phyloP scores from a whole-genome alignment of 2,888 invertebrate species.

The Cryptus viduatorius region DNA sequence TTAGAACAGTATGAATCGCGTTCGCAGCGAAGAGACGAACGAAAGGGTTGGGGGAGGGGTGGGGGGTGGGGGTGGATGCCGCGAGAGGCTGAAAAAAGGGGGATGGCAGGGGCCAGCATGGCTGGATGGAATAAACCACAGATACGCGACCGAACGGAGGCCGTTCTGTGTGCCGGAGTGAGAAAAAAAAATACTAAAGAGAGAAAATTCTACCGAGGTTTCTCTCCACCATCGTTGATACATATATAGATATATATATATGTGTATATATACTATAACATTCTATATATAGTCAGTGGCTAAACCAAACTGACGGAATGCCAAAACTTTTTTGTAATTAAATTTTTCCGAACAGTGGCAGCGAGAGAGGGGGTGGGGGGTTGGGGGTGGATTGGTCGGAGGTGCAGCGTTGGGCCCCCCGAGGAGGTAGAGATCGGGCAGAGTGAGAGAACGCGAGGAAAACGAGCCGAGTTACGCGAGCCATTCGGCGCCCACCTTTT shows the following conservation, averaged over 20 bases:
- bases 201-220: constrained; percentile 60
- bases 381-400: constrained; percentile 39
- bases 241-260: constrained; percentile 6
- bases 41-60: constrained; percentile 37
- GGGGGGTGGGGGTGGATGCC: constrained; percentile 11
- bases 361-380: constrained; percentile 29
- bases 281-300: constrained; percentile 75
- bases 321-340: constrained; percentile 85
- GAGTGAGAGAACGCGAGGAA: constrained; percentile 2
- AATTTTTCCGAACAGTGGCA: constrained; percentile 80
- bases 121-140: constrained; percentile 83
- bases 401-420: constrained; percentile 58
- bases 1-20: constrained; percentile 32
- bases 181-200: constrained; percentile 60
- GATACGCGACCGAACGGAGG: constrained; percentile 79
- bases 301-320: constrained; percentile 85
- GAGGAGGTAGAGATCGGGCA: constrained; percentile 42
- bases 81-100: constrained; percentile 49
- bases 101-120: constrained; percentile 62
- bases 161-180: constrained; percentile 57
- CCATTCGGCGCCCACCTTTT: constrained; percentile 52
- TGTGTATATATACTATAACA: constrained; percentile 36
- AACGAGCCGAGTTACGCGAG: constrained; percentile 65
- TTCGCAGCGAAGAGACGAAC: constrained; percentile 43
- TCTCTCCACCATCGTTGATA: constrained; percentile 42